Conservation (phyloP, 2,797 vertebrate species). For the Cygnus olor region DNA sequence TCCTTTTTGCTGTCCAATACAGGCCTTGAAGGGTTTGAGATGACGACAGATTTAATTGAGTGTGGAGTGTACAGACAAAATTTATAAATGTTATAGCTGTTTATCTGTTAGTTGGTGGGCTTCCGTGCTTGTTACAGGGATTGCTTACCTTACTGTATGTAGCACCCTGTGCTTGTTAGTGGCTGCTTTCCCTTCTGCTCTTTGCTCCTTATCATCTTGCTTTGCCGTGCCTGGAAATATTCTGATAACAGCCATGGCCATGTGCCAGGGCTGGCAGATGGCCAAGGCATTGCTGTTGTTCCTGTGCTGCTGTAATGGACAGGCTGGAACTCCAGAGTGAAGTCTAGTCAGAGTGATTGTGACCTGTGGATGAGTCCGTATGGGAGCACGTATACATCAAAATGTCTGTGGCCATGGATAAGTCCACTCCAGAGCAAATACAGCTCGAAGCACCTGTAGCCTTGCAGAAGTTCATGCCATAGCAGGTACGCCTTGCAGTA, state of each 20-base stretch:
- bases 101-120: not conserved
- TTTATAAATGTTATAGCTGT: not conserved
- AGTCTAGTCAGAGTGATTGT: not conserved
- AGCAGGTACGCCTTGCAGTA: not conserved
- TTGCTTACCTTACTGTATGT: not conserved
- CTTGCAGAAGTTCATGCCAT: not conserved
- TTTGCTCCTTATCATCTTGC: not conserved
- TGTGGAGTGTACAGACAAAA: not conserved
- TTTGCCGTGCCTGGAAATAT: not conserved
- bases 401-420: not conserved
- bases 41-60: not conserved
- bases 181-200: not conserved
- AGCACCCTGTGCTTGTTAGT: not conserved
- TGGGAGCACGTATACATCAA: not conserved
- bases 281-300: not conserved
- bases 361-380: not conserved
- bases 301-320: not conserved
- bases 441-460: not conserved
- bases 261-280: not conserved
- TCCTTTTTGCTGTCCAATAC: not conserved
- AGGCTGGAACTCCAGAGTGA: not conserved
- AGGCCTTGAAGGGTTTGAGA: not conserved
- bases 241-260: not conserved
- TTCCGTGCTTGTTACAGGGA: not conserved
- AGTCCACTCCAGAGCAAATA: not conserved